A percentile compares a stretch with the other conserved stretches of the same genome.
Evolutionary conservation across 2,113 vertebrate species (phyloP).

Genomic region (Bufo bufo): DNA sequence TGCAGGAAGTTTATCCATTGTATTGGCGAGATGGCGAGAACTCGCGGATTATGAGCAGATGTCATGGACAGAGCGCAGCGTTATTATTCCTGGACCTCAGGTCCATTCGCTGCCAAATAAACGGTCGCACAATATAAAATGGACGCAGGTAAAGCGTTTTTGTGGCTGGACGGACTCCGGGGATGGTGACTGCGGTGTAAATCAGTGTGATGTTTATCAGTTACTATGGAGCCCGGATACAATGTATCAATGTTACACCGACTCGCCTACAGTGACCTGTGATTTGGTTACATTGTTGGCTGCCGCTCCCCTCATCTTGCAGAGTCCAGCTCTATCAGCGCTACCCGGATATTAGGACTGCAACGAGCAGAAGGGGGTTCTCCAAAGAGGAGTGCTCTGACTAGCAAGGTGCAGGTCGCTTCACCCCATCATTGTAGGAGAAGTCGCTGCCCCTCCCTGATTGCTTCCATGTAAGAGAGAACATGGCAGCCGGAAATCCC

Average conservation of each 20-base stretch:
- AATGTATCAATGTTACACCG: not conserved
- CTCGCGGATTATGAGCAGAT: slow-evolving; percentile 66
- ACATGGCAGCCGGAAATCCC: too few relatives aligned
- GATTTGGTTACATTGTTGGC: slow-evolving; percentile 7
- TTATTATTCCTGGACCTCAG: slow-evolving; percentile 29
- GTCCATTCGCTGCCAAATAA: not conserved
- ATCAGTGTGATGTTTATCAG: slow-evolving; percentile 8
- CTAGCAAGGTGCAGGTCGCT: too few relatives aligned
- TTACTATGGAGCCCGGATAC: not conserved
- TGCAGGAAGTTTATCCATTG: slow-evolving; percentile 61
- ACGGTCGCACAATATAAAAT: not conserved
- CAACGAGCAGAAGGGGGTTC: too few relatives aligned
- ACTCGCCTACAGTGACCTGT: not conserved
- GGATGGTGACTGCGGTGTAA: not conserved
- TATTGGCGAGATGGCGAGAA: slow-evolving; percentile 59
- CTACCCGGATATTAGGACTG: not conserved
- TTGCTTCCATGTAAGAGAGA: too few relatives aligned
- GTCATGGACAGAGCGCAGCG: slow-evolving; percentile 18
- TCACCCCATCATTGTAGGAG: too few relatives aligned
- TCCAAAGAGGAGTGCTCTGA: too few relatives aligned
- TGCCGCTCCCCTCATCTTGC: not conserved
- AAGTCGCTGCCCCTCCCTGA: too few relatives aligned
- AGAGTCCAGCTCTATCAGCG: not conserved
- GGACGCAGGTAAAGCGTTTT: not conserved
- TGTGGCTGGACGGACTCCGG: not conserved